phyloP scores from a whole-genome alignment of 2,113 vertebrate species.

The Percina caprodes region DNA sequence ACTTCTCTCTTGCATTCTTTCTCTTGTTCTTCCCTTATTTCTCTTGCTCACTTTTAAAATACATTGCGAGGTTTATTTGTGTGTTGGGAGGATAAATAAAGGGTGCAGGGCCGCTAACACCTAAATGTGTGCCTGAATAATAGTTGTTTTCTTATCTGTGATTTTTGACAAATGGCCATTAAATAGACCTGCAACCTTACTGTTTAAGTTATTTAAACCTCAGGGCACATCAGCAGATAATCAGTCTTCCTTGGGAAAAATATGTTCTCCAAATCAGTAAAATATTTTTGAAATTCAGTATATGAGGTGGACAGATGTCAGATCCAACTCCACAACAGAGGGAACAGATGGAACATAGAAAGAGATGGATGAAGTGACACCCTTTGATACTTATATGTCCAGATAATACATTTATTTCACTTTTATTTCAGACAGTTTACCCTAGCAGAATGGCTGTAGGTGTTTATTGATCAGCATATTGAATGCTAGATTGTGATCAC shows the following conservation, averaged over 20 bases:
- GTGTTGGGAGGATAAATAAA: not conserved
- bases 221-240: not conserved
- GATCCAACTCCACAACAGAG: not conserved
- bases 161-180: not conserved
- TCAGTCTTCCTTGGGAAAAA: not conserved
- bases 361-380: not conserved
- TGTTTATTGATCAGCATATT: not conserved
- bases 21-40: not conserved
- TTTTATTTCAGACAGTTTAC: not conserved
- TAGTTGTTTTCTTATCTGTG: not conserved
- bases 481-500: constrained; percentile 1
- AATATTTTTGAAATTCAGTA: not conserved
- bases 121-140: not conserved
- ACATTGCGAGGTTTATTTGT: not conserved
- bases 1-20: not conserved
- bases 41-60: not conserved
- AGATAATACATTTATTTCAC: not conserved
- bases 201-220: not conserved
- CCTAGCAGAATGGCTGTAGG: not conserved
- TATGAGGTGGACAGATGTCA: constrained; percentile 37
- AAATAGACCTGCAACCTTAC: not conserved
- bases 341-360: not conserved
- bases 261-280: not conserved
- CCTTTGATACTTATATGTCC: not conserved
- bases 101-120: not conserved